A percentile compares a stretch with the other conserved stretches of the same genome.
Conservation (phyloP, 2,888 invertebrate genomes). For the Tetranychus truncatus region DNA sequence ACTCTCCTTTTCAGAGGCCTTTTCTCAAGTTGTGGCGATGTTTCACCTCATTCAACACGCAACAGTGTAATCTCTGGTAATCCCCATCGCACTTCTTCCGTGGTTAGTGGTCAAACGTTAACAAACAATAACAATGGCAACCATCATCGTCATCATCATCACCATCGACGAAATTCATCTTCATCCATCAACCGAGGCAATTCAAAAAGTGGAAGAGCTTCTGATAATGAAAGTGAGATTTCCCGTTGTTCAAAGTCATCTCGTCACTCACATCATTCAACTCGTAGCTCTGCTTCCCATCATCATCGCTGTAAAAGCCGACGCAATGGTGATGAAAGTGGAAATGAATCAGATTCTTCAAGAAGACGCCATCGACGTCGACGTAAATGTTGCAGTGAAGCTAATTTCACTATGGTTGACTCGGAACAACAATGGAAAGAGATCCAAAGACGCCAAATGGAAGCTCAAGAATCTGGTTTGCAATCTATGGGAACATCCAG, state of each 20-base stretch:
- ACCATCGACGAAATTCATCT: constrained; percentile 17
- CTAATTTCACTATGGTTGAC: constrained; percentile 44
- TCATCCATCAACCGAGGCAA: constrained; percentile 4
- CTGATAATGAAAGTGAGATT: constrained; percentile 74
- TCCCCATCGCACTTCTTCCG: constrained; percentile 14
- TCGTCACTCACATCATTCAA: constrained; percentile 24
- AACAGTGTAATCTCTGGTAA: constrained; percentile 21
- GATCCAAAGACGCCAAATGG: constrained; percentile 51
- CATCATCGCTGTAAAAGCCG: constrained; percentile 15
- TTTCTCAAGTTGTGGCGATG: constrained; percentile 25
- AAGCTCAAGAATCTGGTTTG: constrained; percentile 16
- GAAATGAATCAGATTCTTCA: constrained; percentile 26
- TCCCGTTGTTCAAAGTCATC: constrained; percentile 52
- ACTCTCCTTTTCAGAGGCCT: constrained; percentile 25
- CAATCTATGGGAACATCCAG: background rate
- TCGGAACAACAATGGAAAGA: constrained; percentile 76
- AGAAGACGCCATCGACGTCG: constrained; percentile 38
- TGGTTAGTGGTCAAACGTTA: background rate
- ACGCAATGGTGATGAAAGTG: constrained; percentile 21
- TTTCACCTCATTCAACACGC: constrained; percentile 52
- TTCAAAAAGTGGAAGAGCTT: constrained; percentile 39
- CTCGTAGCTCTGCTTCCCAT: constrained; percentile 16
- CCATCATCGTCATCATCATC: constrained; percentile 2
- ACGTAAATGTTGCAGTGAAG: constrained; percentile 32
- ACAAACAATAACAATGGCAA: background rate